These are phyloP conservation scores for Chrysocyon brachyurus DNA, from an alignment of 2,797 vertebrate species.

Conservation along the genomic window DNA sequence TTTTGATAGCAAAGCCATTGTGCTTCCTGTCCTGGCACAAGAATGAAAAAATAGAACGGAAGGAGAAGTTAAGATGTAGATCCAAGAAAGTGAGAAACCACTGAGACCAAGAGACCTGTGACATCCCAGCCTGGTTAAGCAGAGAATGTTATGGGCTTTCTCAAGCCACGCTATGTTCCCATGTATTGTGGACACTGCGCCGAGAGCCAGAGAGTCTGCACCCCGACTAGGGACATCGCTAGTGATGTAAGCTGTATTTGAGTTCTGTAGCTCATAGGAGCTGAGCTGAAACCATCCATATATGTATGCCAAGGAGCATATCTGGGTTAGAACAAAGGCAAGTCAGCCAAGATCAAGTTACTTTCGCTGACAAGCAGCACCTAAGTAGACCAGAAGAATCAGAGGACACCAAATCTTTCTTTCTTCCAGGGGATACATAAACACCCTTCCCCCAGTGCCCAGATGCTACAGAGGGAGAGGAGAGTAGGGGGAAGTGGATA, in stretches of 20 bases:
- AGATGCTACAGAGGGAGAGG: not conserved
- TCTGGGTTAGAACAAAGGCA: not conserved
- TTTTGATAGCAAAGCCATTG: not conserved
- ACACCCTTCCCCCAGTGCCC: not conserved
- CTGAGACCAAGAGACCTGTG: not conserved
- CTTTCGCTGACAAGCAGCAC: not conserved
- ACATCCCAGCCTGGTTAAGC: not conserved
- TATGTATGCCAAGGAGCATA: not conserved
- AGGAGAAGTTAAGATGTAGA: not conserved
- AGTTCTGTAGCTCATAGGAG: not conserved
- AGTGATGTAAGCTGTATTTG: not conserved
- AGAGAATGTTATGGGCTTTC: not conserved
- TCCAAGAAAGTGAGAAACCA: not conserved
- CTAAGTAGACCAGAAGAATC: not conserved
- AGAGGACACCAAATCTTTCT: not conserved
- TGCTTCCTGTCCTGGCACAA: not conserved
- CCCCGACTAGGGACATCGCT: not conserved
- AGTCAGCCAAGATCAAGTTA: not conserved
- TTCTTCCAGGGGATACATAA: not conserved
- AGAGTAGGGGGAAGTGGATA: not conserved
- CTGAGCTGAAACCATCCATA: not conserved
- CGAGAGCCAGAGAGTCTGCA: not conserved
- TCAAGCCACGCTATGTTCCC: not conserved
- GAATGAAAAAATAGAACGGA: not conserved
- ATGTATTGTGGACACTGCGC: fast-evolving